These are phyloP conservation scores for cattle (Bos taurus) DNA, from an alignment of 2,113 vertebrate genomes.

Conservation along the genomic window DNA sequence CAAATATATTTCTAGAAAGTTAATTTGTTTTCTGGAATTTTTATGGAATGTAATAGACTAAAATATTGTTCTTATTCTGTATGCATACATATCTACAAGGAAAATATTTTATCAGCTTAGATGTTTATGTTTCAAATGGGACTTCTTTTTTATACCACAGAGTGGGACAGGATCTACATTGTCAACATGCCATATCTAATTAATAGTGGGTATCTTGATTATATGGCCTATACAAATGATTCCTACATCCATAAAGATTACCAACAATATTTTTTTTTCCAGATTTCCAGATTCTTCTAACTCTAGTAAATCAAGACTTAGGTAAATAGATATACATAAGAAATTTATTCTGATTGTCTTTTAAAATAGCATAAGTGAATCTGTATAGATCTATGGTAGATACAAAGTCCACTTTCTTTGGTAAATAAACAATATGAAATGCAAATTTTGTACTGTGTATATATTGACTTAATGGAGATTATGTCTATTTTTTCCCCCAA, in stretches of 20 bases:
- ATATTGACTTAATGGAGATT: neutral
- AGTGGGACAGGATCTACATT: neutral
- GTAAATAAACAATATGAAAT: neutral
- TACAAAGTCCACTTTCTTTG: neutral
- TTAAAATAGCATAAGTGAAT: neutral
- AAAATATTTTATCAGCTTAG: neutral
- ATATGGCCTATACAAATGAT: neutral
- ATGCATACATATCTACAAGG: neutral
- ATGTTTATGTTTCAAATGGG: neutral
- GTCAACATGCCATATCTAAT: neutral
- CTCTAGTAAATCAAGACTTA: neutral
- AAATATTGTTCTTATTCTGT: neutral
- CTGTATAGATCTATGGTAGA: neutral
- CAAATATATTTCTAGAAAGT: constrained; percentile 39
- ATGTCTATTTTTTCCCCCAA: neutral
- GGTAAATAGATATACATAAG: neutral
- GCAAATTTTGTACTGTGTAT: neutral
- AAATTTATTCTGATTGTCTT: neutral
- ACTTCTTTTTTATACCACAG: neutral
- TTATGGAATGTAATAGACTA: neutral
- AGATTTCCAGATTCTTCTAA: neutral
- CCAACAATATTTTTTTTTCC: neutral
- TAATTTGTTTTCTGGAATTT: constrained; percentile 12
- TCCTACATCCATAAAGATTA: neutral
- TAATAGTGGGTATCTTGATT: neutral